Percentiles rank a stretch among this genome's conserved stretches.
Evolutionary conservation across 2,888 invertebrate genomes (phyloP).

Genomic region (Blastobasis lacticolella): DNA sequence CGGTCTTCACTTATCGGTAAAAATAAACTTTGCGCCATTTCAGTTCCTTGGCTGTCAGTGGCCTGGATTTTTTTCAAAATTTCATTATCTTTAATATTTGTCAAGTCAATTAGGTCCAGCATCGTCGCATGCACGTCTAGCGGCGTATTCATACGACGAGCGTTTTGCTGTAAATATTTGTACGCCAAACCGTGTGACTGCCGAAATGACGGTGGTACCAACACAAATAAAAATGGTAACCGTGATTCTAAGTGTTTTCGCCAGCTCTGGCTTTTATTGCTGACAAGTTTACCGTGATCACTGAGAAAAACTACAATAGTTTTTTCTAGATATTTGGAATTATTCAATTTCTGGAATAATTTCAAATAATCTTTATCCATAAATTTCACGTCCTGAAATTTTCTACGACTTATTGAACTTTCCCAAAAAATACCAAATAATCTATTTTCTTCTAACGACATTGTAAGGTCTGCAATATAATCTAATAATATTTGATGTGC

Average conservation of each 20-base stretch:
- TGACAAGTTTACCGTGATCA: conserved; percentile 90
- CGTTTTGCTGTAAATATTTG: conserved; percentile 76
- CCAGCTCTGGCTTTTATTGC: conserved; percentile 81
- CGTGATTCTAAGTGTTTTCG: conserved; percentile 88
- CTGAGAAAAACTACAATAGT: conserved; percentile 82
- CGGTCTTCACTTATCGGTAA: too few relatives aligned
- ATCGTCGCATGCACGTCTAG: conserved; percentile 86
- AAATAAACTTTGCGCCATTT: too few relatives aligned
- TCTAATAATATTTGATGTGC: conserved; percentile 78
- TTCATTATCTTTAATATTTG: conserved; percentile 23
- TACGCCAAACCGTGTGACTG: conserved; percentile 71
- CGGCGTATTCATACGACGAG: conserved; percentile 77
- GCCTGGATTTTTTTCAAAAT: too few relatives aligned
- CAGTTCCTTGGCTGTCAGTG: too few relatives aligned
- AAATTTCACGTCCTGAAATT: conserved; percentile 79
- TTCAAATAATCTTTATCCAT: conserved; percentile 76
- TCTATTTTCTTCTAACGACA: too few relatives aligned
- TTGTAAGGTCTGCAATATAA: conserved; percentile 38
- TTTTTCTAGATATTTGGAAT: conserved; percentile 65
- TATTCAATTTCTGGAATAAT: conserved; percentile 64
- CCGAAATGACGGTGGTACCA: conserved; percentile 80
- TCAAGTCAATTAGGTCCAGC: conserved; percentile 72
- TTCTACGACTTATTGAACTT: conserved; percentile 84
- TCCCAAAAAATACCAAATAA: conserved; percentile 86
- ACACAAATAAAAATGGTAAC: conserved; percentile 81